A percentile compares a stretch with the other conserved stretches of the same genome.
Evolutionary conservation across 2,797 vertebrate species (phyloP).

Genomic region (Notoglanidium macrostoma): DNA sequence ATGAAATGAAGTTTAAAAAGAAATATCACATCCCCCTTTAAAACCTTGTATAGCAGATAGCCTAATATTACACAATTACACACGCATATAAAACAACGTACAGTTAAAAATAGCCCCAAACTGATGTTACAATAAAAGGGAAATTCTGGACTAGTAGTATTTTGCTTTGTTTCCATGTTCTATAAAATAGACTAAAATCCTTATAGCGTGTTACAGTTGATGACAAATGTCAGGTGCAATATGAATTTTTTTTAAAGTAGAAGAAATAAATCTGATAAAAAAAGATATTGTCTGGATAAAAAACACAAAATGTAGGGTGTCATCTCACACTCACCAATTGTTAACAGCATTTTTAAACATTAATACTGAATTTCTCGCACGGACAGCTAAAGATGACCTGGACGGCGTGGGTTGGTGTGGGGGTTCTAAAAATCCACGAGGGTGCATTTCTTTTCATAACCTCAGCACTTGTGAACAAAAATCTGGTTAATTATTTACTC

Average conservation of each 20-base stretch:
- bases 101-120: too few relatives aligned
- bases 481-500: slow-evolving; percentile 89
- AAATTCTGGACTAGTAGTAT: neutral
- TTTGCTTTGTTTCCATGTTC: neutral
- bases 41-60: neutral
- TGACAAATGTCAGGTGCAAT: neutral
- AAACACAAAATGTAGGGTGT: neutral
- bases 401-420: slow-evolving; percentile 87
- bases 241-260: neutral
- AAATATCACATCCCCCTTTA: neutral
- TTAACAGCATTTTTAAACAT: neutral
- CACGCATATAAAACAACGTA: neutral
- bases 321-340: too few relatives aligned
- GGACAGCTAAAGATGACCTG: slow-evolving; percentile 68
- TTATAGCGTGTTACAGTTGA: neutral
- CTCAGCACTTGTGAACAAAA: slow-evolving; percentile 70
- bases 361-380: neutral
- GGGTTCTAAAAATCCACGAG: slow-evolving; percentile 79
- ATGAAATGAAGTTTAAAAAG: neutral
- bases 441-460: slow-evolving; percentile 78
- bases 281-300: neutral
- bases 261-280: neutral
- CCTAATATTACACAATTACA: neutral
- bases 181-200: neutral
- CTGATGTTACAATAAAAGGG: neutral